Conservation (phyloP, 2,797 vertebrate genomes). For the Fratercula arctica region DNA sequence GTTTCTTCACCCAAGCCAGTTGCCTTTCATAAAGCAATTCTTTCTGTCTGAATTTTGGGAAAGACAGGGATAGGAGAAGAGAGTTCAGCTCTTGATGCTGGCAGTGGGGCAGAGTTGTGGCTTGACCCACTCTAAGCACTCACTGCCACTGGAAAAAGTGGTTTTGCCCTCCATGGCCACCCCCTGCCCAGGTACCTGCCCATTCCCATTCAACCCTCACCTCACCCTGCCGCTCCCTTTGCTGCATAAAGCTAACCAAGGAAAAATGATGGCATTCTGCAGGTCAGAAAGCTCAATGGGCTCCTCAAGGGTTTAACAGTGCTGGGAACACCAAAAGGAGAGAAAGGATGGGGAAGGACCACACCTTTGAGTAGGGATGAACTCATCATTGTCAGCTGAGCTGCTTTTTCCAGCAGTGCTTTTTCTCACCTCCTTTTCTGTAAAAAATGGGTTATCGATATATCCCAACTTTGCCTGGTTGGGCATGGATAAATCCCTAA, state of each 20-base stretch:
- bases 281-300: not conserved
- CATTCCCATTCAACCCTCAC: not conserved
- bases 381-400: not conserved
- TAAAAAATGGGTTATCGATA: not conserved
- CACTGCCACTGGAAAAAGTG: not conserved
- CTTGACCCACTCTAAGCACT: not conserved
- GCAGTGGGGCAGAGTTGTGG: not conserved
- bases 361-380: not conserved
- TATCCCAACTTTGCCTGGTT: not conserved
- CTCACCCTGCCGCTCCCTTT: not conserved
- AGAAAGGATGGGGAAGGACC: not conserved
- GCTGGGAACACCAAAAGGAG: not conserved
- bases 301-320: not conserved
- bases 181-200: not conserved
- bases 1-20: not conserved
- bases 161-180: not conserved
- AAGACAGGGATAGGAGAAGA: not conserved
- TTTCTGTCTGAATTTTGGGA: not conserved
- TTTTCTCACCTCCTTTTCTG: not conserved
- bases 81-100: not conserved
- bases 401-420: not conserved
- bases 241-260: not conserved
- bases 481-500: not conserved
- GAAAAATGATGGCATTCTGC: not conserved
- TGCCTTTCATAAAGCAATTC: not conserved